Evolutionary conservation across 2,113 vertebrate genomes (phyloP), one percentile per base, ranked within the genome.

Genomic region (Pongo pygmaeus): DNA sequence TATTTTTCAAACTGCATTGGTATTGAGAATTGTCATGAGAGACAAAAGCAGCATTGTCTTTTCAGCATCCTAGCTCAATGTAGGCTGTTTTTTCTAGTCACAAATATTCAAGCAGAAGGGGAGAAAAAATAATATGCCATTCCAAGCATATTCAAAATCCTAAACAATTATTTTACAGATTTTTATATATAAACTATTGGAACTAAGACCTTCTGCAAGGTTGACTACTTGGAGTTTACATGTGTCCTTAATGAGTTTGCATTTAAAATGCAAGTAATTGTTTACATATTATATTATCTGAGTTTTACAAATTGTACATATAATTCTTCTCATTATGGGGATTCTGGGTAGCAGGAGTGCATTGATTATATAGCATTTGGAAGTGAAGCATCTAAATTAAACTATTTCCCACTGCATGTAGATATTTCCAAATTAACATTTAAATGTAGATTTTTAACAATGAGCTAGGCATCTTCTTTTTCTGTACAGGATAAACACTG

Each of bases 201-300:
- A 69, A 16, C 50, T 84, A 84, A 93, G 16, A 96, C n/a, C 13
- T 1, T 57, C 67, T 70, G 94, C 74, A 97, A 92, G 64, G 52
- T 30, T 97, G 59, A 96, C 22, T 67, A 94, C 5, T 67, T 95
- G 78, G 85, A 43, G 6, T 93, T 96, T 43, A 8, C 6, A 88
- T 35, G 14, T 79, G 57, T 89, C 96, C 75, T 94, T 97, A 97
- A 94, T 85, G 85, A 95, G 5, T 74, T 59, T 27, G 40, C 27
- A 93, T 46, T 79, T 97, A 93, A 96, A 98, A 96, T 43, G 3
- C 0, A 35, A 95, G 25, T 74, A 96, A 97, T 79, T 77, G 96
- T 93, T 94, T 96, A 22, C 59, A 96, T 79, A 70, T 89, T 89
- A 80, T 18, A 70, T 64, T 69, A 67, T 95, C 50, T 89, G 64